These are phyloP conservation scores for Vidua macroura DNA, from an alignment of 2,113 vertebrate genomes.

Conservation along the genomic window DNA sequence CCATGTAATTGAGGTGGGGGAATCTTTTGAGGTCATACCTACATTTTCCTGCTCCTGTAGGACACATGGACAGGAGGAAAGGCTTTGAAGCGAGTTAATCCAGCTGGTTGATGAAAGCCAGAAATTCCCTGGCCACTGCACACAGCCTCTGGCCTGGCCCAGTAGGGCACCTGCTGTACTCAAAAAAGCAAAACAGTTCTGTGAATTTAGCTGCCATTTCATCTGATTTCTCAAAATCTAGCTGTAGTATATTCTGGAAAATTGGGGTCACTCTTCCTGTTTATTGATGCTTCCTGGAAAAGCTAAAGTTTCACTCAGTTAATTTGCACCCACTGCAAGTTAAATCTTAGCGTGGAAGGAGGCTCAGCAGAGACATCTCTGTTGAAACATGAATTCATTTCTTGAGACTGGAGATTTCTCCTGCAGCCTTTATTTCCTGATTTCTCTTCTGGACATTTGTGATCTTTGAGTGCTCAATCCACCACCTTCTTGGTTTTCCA, in stretches of 20 bases:
- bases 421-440: neutral
- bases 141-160: neutral
- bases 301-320: neutral
- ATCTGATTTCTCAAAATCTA: slow-evolving; percentile 31
- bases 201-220: slow-evolving; percentile 24
- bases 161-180: neutral
- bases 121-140: neutral
- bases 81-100: neutral
- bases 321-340: neutral
- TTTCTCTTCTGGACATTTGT: neutral
- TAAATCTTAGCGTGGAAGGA: neutral
- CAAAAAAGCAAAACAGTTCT: slow-evolving; percentile 23
- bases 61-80: neutral
- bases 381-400: neutral
- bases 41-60: neutral
- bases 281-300: slow-evolving; percentile 44
- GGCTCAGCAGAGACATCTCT: neutral
- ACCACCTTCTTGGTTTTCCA: neutral
- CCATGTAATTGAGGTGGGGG: neutral
- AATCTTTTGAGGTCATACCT: neutral
- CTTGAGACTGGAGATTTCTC: neutral
- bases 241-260: neutral
- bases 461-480: neutral
- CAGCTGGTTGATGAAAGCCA: neutral
- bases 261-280: slow-evolving; percentile 26